A percentile compares a stretch with the other conserved stretches of the same genome.
Evolutionary conservation across 2,113 vertebrate genomes (phyloP).

Genomic region (Beaufortia kweichowensis): DNA sequence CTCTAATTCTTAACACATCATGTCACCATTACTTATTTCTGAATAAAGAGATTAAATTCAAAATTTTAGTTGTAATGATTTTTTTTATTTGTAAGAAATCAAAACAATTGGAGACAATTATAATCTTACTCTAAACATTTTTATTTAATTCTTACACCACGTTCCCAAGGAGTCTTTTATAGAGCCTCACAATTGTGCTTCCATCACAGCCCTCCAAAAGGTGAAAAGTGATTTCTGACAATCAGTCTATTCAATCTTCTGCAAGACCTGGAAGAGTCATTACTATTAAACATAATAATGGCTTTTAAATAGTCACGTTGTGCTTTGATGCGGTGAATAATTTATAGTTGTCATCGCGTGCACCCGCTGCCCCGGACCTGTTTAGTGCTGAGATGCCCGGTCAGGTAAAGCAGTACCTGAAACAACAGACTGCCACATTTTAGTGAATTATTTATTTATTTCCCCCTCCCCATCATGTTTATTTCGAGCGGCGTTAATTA

Average conservation of each 20-base stretch:
- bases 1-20: neutral
- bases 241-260: conserved; percentile 58
- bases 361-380: conserved; percentile 31
- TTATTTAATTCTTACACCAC: neutral
- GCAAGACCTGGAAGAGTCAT: conserved; percentile 73
- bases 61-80: neutral
- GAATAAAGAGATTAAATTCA: neutral
- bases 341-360: conserved; percentile 60
- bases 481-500: conserved; percentile 74
- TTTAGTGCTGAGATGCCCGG: conserved; percentile 45
- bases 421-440: conserved; percentile 64
- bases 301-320: conserved; percentile 73
- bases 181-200: neutral
- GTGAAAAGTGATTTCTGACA: conserved; percentile 59
- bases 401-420: conserved; percentile 72
- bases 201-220: conserved; percentile 11
- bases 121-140: too few relatives aligned
- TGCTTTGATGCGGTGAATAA: conserved; percentile 73
- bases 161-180: neutral
- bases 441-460: conserved; percentile 75
- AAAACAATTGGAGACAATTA: conserved; percentile 13
- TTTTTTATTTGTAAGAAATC: conserved; percentile 13
- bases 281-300: conserved; percentile 81
- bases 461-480: conserved; percentile 62
- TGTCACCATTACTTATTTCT: neutral